Evolutionary conservation across 1,140 invertebrate genomes (phyloP), one percentile per base, ranked within the genome.

Genomic region (Diorhabda carinulata): DNA sequence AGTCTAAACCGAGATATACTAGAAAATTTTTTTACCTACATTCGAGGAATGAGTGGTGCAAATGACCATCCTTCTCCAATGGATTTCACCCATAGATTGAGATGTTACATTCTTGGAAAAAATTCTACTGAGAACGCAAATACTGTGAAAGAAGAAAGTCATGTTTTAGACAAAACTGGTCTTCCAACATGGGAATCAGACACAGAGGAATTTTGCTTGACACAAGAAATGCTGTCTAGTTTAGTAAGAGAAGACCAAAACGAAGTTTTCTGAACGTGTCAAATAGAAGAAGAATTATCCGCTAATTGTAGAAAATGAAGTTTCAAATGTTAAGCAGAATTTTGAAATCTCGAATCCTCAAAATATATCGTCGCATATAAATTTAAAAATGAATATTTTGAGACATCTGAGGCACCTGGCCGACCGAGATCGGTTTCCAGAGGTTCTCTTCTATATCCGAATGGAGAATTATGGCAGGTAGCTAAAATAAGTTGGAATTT

Each of bases 21-120:
- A 7, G 70, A 76, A 67, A 74, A 72, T 62, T 74, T 72, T 67
- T 75, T 76, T 64, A 47, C 70, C 41, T 72, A 72, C 44, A 64
- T 75, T 2, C 10, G 71, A 61, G 70, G 69, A 66, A 74, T 73
- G 70, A 73, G 74, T 68, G 69, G 61, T 9, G 25, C 68, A 45
- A 73, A 76, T 71, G 72, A 75, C 59, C 56, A 75, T 57, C 72
- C 70, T 61, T 57, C 66, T 58, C 64, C 74, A 3, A 43, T 75
- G 56, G 64, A 73, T 5, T 73, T 72, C 57, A 68, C 42, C 60
- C 66, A 73, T 66, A 25, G 64, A 5, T 62, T 73, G 41, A 69
- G 57, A 64, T 72, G 67, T 61, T 75, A 73, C 64, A 64, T 75
- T 4, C 10, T 75, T 40, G 73, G 72, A 44, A 75, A 70, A 68